phyloP scores from a whole-genome alignment of 2,888 invertebrate genomes.

The Eustalomyia histrio region DNA sequence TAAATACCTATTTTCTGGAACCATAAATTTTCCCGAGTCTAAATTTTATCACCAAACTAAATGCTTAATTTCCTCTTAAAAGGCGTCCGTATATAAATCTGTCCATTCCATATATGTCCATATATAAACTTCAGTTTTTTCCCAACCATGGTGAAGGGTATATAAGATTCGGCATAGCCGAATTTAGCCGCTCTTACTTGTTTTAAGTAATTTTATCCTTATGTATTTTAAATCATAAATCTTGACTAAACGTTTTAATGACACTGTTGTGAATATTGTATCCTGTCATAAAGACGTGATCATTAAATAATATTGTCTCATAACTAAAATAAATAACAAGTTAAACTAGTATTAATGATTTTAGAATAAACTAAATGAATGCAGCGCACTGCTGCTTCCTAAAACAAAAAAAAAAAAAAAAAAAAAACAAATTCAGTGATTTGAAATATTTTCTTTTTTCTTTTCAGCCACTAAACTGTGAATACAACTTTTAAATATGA shows the following conservation, averaged over 20 bases:
- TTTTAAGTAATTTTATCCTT: background rate
- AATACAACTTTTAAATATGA: background rate
- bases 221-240: no score
- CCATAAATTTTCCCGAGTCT: no score
- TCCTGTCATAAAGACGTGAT: background rate
- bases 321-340: background rate
- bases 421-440: background rate
- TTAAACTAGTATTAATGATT: background rate
- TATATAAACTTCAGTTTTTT: no score
- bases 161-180: no score
- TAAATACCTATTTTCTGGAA: no score
- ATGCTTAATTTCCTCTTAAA: no score
- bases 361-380: background rate
- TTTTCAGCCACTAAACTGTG: background rate
- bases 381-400: background rate
- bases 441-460: background rate
- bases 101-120: no score
- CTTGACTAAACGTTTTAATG: background rate
- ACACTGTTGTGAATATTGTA: background rate
- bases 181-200: no score
- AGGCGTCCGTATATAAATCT: no score
- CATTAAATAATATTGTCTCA: background rate
- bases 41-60: no score
- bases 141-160: no score
- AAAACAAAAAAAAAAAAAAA: background rate